These are phyloP conservation scores for Acanthis flammea DNA, from an alignment of 2,797 vertebrate species.

Conservation along the genomic window DNA sequence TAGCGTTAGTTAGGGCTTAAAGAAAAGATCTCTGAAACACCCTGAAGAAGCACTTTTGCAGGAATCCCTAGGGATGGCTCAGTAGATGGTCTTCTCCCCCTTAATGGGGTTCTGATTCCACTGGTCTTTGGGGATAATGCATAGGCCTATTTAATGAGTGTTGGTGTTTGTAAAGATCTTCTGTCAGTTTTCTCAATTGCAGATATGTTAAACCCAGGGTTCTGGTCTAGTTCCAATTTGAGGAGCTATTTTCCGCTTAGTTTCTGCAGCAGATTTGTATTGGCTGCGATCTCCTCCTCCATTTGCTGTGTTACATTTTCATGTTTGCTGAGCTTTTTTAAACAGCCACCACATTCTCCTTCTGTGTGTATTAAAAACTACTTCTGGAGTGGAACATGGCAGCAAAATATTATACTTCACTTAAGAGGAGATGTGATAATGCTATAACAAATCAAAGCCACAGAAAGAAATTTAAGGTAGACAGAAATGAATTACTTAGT, in stretches of 20 bases:
- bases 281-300: conserved; percentile 38
- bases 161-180: conserved; percentile 42
- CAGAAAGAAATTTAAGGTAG: neutral
- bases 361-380: conserved; percentile 46
- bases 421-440: neutral
- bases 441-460: neutral
- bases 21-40: neutral
- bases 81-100: neutral
- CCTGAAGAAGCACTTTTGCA: neutral
- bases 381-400: conserved; percentile 46
- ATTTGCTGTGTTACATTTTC: conserved; percentile 46
- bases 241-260: conserved; percentile 46
- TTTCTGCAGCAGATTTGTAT: conserved; percentile 62
- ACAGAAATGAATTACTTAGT: conserved; percentile 19
- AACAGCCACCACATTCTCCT: conserved; percentile 47
- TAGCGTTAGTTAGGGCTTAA: neutral
- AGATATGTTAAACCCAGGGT: conserved; percentile 12
- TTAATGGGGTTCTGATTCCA: neutral
- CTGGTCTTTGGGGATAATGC: neutral
- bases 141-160: neutral
- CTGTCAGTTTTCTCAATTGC: conserved; percentile 41
- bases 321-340: conserved; percentile 54
- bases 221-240: conserved; percentile 41
- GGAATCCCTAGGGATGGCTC: neutral
- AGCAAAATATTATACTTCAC: conserved; percentile 25